Evolutionary conservation across 2,797 vertebrate species (phyloP), one percentile per base, ranked within the genome.

Genomic region (Spinibarbus caldwelli): DNA sequence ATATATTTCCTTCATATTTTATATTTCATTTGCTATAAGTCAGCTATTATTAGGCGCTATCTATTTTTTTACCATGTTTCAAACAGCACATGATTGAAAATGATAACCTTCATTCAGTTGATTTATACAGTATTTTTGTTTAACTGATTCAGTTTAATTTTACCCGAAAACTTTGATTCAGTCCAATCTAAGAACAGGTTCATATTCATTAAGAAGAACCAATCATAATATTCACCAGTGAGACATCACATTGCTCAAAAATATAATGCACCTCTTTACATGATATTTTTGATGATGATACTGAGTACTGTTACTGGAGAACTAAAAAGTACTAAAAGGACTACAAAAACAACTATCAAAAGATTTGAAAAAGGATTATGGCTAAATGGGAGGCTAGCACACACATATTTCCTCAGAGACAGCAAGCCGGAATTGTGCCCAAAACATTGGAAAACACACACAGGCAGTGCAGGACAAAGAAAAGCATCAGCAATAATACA

Each of bases 391-490:
- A 29, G 38, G 29, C 6, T 36, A 47, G 11, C 26, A 36, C 21
- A 83, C 31, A 29, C 4, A 45, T 21, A 64, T 49, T 83, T 45
- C 36, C 11, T 23, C 19, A 43, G 6, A 54, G 38, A 52, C 6
- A 72, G 14, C 34, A 57, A 47, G 17, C 8, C n/a, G 36, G 52
- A 62, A 62, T 75, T 5, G 21, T 47, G 29, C 31, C 23, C 5
- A 36, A 64, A 64, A 83, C 23, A 26, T n/a, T 31, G 1, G 10
- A 79, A 64, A 64, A 34, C 4, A n/a, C 8, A 19, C 54, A 47
- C 43, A 76, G 43, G 43, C 23, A 66, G n/a, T 76, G 15, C 36
- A 52, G 59, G 71, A 29, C 31, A 82, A 72, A 70, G 26, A 72
- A 82, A 43, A 66, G 45, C 59, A 15, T 82, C 52, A 47, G 38